Evolutionary conservation across 1,140 invertebrate genomes (phyloP).

Genomic region (Drosophila auraria): DNA sequence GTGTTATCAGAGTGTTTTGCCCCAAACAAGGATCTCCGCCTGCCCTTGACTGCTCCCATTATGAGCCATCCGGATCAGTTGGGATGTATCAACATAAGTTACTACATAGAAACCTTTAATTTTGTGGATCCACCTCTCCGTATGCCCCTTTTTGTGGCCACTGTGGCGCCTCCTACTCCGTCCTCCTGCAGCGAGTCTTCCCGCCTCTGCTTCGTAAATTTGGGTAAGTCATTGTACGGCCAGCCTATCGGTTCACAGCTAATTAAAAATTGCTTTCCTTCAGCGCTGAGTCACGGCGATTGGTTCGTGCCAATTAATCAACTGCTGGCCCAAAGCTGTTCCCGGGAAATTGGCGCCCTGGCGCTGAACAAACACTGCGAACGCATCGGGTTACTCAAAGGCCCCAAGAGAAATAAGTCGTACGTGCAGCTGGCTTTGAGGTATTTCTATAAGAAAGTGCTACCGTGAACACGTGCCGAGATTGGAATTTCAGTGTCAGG

Average conservation of each 20-base stretch:
- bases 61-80: conserved; percentile 25
- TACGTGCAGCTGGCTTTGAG: conserved; percentile 53
- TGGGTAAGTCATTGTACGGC: conserved; percentile 34
- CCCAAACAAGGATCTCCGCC: conserved; percentile 22
- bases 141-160: conserved; percentile 59
- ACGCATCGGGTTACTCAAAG: conserved; percentile 48
- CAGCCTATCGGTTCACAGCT: neutral
- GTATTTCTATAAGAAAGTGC: conserved; percentile 48
- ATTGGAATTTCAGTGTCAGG: conserved; percentile 21
- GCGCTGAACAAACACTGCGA: conserved; percentile 37
- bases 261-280: conserved; percentile 1
- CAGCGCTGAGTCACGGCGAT: conserved; percentile 50
- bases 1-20: conserved; percentile 32
- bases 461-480: conserved; percentile 37
- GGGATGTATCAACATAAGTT: conserved; percentile 43
- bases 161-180: conserved; percentile 48
- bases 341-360: conserved; percentile 30
- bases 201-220: conserved; percentile 47
- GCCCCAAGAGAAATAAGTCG: conserved; percentile 56
- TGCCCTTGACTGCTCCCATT: conserved; percentile 58
- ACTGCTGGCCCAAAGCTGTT: conserved; percentile 49
- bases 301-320: conserved; percentile 45
- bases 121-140: conserved; percentile 14
- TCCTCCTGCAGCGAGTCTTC: conserved; percentile 1
- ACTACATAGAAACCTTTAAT: conserved; percentile 54